These are phyloP conservation scores for Pristionchus entomophagus DNA, from an alignment of 2,888 invertebrate genomes.

Conservation along the genomic window DNA sequence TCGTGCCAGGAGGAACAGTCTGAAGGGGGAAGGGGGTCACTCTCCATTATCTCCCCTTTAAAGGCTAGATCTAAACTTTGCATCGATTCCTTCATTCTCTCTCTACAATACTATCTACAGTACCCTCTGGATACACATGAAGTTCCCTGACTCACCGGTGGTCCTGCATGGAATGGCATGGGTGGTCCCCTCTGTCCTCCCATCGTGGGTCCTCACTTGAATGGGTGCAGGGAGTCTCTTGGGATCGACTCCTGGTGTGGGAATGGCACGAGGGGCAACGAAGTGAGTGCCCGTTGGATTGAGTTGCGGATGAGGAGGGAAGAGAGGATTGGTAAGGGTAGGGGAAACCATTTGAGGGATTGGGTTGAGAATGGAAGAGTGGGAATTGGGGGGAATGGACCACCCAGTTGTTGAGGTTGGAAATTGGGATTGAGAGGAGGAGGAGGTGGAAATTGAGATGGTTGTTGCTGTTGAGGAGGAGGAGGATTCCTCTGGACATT, in stretches of 20 bases:
- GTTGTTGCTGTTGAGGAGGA: background rate
- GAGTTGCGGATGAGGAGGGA: background rate
- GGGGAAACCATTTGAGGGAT: background rate
- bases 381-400: background rate
- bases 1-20: constrained; percentile 27
- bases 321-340: background rate
- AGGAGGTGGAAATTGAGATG: background rate
- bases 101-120: background rate
- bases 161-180: background rate
- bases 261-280: constrained; percentile 27
- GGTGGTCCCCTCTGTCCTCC: background rate
- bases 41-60: too few relatives aligned
- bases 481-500: too few relatives aligned
- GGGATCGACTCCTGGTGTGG: background rate
- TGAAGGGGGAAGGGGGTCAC: too few relatives aligned
- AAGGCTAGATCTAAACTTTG: background rate
- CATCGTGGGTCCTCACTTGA: background rate
- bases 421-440: constrained; percentile 5
- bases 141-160: background rate
- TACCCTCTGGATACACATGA: background rate
- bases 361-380: background rate
- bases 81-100: background rate
- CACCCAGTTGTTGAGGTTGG: background rate
- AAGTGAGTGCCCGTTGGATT: constrained; percentile 10
- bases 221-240: background rate